Evolutionary conservation across 2,888 invertebrate genomes (phyloP), one percentile per base, ranked within the genome.

Genomic region (Microplitis manilae): DNA sequence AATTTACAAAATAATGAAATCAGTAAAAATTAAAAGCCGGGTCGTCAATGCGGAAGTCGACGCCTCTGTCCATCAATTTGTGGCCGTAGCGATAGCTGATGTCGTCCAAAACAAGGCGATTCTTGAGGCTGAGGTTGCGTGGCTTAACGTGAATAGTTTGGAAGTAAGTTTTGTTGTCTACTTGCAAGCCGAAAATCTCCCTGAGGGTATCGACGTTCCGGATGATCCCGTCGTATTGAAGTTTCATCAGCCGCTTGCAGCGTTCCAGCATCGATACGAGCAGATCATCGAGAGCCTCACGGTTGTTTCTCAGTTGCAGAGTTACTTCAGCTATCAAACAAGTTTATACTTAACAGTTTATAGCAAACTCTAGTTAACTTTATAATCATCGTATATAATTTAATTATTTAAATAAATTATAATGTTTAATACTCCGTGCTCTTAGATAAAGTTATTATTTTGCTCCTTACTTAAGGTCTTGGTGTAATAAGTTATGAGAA

Each of bases 161-260:
- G 73, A 89, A 89, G 79, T 89, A 79, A 38, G 87, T 90, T 81
- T 87, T 89, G 62, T 77, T 79, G 72, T 88, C 87, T 2, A 83
- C 80, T 79, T 88, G 89, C 60, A 90, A 83, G 72, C 86, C 85
- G 80, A 89, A 88, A 81, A 90, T 88, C 50, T 91, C 88, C 75
- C 88, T 83, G 68, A 91, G 81, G 6, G 91, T 88, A 68, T 90
- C 88, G 77, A 91, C 86, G 81, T 86, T 90, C 15, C 90, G 85
- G 73, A 91, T 84, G 69, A 90, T 89, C 60, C 91, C 92, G 73
- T 91, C 90, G 82, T 91, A 92, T 79, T 90, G 89, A 38, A 91
- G 84, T 79, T 85, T 87, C 60, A 88, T 88, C 70, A 92, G 83
- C 59, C 87, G 87, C 71, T 88, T 89, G 80, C 91, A 91, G 41